Evolutionary conservation across 2,113 vertebrate species (phyloP), one percentile per base, ranked within the genome.

Genomic region (Psephotus haematonotus): DNA sequence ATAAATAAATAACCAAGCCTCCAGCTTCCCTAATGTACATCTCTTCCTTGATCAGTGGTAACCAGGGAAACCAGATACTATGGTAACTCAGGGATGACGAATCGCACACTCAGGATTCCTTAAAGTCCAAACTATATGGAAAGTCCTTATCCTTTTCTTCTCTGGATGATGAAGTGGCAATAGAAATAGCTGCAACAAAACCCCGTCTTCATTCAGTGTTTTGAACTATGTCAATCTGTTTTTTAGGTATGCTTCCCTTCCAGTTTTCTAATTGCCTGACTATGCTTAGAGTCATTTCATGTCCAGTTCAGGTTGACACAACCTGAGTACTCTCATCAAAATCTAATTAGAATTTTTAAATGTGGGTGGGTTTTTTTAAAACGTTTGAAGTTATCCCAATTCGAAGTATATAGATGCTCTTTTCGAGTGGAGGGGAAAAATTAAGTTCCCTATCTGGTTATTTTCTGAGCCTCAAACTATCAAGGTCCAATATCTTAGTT

Each of bases 51-150:
- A 97, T 95, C 97, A 97, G 92, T 18, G 90, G 98, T 98, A 98
- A 98, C 98, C 98, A 98, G 95, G 98, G 98, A 97, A 98, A 98
- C 98, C 9, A 94, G 97, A 96, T 96, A 46, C 98, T 98, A 98
- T 98, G 97, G 98, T 95, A 98, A 98, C 98, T 97, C 74, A 43
- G 86, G 82, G 87, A 97, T 93, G 82, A 96, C 60, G 96, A 94
- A 91, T 67, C 92, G 96, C 55, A 88, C 82, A 65, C 82, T 85
- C 77, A 7, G 29, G 86, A 95, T 89, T 93, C 72, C 89, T 96
- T 88, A 75, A 94, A 92, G 28, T 63, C 91, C 81, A 94, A 59
- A 86, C 77, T 89, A 28, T 20, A 82, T 22, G 27, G 86, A 81
- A 97, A 94, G 80, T 84, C 65, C 88, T 95, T 63, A 50, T 87